Base-by-base conservation (phyloP, 2,888 invertebrate genomes). In the Dasypolia templi region DNA sequence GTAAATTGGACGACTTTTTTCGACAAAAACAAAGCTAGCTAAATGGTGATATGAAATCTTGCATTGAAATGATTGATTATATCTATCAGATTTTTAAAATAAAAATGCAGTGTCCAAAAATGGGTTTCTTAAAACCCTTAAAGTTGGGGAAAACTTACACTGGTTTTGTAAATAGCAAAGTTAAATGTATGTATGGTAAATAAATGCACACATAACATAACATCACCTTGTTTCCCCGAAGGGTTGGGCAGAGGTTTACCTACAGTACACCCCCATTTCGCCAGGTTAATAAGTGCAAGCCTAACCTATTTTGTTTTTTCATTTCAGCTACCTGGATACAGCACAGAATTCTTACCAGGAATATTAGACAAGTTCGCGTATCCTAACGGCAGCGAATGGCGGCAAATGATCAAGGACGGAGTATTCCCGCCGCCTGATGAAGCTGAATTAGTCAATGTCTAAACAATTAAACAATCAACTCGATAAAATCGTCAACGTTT, bases 361-460 rank as follows among this genome's bases (percentile, higher is more conserved):
- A 97, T 98, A 0, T 89, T 99, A 51, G 94, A 96, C 49, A 97
- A 97, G 85, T 98, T 97, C 91, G 96, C 97, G 72, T 99, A 98
- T 92, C 99, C 99, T 0, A 93, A 95, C 64, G 99, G 99, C n/a
- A 96, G 93, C 49, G 97, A 97, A 90, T 99, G 99, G 99, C 95
- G 97, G 91, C 93, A 96, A 53, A 97, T 97, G 97, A 97, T 97
- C 89, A 92, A 95, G 29, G 96, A 97, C 85, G 97, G 97, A 71
- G 87, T 97, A 69, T 97, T 97, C 91, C 93, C 96, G 1, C 91
- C 92, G 70, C 97, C 97, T 0, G 94, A 96, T 74, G 95, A 95
- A 86, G 93, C 94, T 4, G 96, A 96, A 90, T 87, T 94, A 68
- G 91, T 94, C 3, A 95, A 96, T 76, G 83, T 75, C 35, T 92